A percentile compares a stretch with the other conserved stretches of the same genome.
Conservation (phyloP, 2,888 invertebrate species). For the Zygothrica quintamaculata region DNA sequence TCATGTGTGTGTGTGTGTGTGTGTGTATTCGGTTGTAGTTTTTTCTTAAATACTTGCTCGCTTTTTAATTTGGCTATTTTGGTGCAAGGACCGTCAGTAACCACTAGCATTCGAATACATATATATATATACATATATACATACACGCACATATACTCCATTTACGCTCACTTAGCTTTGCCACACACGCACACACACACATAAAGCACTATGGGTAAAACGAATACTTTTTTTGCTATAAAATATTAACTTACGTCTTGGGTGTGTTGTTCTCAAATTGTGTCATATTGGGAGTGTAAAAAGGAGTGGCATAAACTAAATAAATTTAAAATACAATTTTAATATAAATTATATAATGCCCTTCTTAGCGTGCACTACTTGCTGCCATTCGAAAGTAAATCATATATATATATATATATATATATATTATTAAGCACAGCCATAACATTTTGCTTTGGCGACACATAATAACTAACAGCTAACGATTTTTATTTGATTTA, state of each 20-base stretch:
- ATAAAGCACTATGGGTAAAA: not conserved
- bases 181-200: conserved; percentile 3
- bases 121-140: conserved; percentile 12
- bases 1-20: not conserved
- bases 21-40: conserved; percentile 10
- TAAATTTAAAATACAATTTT: too few species aligned
- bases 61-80: conserved; percentile 67
- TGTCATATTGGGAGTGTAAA: too few species aligned
- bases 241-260: not conserved
- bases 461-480: too few species aligned
- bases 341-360: too few species aligned
- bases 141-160: conserved; percentile 18
- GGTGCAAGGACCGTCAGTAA: conserved; percentile 22
- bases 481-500: too few species aligned
- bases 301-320: too few species aligned
- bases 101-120: conserved; percentile 15
- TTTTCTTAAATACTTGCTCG: conserved; percentile 54
- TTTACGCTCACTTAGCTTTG: conserved; percentile 56
- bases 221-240: not conserved
- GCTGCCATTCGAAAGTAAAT: too few species aligned
- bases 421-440: too few species aligned
- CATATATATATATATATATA: too few species aligned
- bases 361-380: too few species aligned
- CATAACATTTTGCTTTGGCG: too few species aligned
- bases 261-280: too few species aligned